Conservation (phyloP, 1,140 invertebrate species). For the Agraylea sexmaculata region DNA sequence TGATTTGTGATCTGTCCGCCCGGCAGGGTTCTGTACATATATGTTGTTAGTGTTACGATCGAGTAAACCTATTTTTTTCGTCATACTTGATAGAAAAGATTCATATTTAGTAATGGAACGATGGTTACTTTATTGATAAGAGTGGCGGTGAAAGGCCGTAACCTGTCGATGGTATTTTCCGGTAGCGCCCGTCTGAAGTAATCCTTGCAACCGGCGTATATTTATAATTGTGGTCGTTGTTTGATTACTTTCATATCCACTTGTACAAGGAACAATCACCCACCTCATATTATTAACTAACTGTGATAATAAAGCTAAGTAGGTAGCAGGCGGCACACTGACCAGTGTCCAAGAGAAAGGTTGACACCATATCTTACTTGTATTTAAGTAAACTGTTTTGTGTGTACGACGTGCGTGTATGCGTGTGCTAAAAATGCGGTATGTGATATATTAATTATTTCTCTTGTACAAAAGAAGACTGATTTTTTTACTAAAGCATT, state of each 20-base stretch:
- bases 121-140: constrained; percentile 8
- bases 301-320: constrained; percentile 46
- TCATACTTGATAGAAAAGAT: constrained; percentile 20
- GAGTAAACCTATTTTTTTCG: constrained; percentile 22
- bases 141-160: constrained; percentile 19
- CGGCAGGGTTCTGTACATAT: constrained; percentile 20
- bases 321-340: constrained; percentile 44
- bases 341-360: constrained; percentile 44
- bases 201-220: too few species aligned
- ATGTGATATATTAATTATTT: constrained; percentile 28
- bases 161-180: constrained; percentile 25
- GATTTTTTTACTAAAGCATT: constrained; percentile 42
- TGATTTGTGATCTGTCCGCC: constrained; percentile 20
- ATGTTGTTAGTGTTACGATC: constrained; percentile 22
- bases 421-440: constrained; percentile 31
- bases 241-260: constrained; percentile 35
- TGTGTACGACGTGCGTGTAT: constrained; percentile 29
- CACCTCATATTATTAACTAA: constrained; percentile 44
- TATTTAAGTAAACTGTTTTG: constrained; percentile 40
- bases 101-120: constrained; percentile 21
- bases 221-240: too few species aligned
- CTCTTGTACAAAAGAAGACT: constrained; percentile 43
- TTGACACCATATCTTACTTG: constrained; percentile 46
- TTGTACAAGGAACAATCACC: constrained; percentile 42
- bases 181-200: too few species aligned